Base-by-base conservation (phyloP, 1,140 invertebrate species). In the Lanistes nyassanus region DNA sequence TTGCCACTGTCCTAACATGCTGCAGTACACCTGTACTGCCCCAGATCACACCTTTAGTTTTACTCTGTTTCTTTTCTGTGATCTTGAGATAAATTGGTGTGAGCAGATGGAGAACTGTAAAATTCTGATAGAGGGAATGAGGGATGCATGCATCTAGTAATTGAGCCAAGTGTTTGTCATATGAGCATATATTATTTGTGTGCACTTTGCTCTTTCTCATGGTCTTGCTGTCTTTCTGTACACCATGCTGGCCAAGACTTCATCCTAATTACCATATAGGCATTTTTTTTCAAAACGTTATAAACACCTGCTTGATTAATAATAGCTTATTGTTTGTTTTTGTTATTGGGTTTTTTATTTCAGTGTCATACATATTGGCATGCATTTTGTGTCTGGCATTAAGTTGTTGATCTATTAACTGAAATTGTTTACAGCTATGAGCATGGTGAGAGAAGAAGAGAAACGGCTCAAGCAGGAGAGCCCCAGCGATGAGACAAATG, bases 361-460 rank as follows among this genome's bases (percentile, higher is more conserved):
- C 26, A 37, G n/a, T 74, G 9, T n/a, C 31, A 36, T 39, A 21
- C 37, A 36, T 55, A 47, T 21, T 29, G n/a, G 9, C 42, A 36
- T 39, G 37, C 42, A 23, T 26, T 51, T 21, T 47, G 21, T 23
- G 37, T 39, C 56, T 34, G 36, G 11, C 3, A 29, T 26, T n/a
- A 26, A 26, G 5, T 53, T 23, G n/a, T 11, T 47, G 0, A 6
- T 5, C 23, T 55, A 4, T 53, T 47, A 26, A 39, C 31, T 60
- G n/a, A 29, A 37, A 64, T 66, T 58, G n/a, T 19, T 73, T 65
- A 31, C 76, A 82, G 81, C 81, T 29, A 76, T 80, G 70, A 82
- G 81, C 36, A 80, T 82, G 79, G 76, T 80, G 58, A 39, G 79
- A 74, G 81, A 82, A 37, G 81, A 82, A 39, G 75, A 78, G 26